Base-by-base conservation (phyloP, 2,113 vertebrate genomes). In the Recurvirostra avosetta region DNA sequence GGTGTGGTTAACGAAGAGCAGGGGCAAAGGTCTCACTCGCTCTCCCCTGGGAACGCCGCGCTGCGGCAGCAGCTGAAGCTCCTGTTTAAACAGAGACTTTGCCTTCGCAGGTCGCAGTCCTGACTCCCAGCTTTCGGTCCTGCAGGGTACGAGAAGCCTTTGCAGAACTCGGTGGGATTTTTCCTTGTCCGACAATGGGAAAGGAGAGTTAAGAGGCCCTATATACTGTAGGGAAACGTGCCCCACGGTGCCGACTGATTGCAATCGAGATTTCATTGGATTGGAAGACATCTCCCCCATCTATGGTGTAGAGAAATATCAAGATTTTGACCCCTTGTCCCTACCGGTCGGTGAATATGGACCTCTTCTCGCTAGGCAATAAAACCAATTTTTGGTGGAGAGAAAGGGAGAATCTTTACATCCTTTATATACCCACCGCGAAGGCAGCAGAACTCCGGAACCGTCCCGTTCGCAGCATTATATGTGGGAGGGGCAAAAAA, bases 151-250 rank as follows among this genome's bases (percentile, higher is more conserved):
- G 1, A 63, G 73, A 27, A 84, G 26, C 62, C 27, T 59, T 34
- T 21, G 38, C 34, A 53, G 79, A 53, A 32, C 75, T 53, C 26
- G 8, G 19, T 6, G 56, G 58, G 58, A 16, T 40, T 77, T 61
- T 4, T 34, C 47, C 71, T 36, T 11, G 18, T 11, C 58, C 1
- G 0, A 11, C 0, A 1, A 8, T 38, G n/a, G 45, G n/a, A n/a
- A 59, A 65, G 47, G 43, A 40, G 22, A 23, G 47, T 32, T 17
- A 8, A 22, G 71, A 40, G 68, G 56, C 61, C 13, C 30, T 9
- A 1, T 2, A 3, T 6, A 1, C 15, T 2, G 3, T 4, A 21
- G 36, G 59, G 23, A 79, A 66, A 65, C 0, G 7, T 12, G 40
- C 34, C 5, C n/a, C 20, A 2, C 5, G 0, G 41, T 12, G 38